phyloP scores from a whole-genome alignment of 1,140 invertebrate species.

The Ridgeia piscesae region DNA sequence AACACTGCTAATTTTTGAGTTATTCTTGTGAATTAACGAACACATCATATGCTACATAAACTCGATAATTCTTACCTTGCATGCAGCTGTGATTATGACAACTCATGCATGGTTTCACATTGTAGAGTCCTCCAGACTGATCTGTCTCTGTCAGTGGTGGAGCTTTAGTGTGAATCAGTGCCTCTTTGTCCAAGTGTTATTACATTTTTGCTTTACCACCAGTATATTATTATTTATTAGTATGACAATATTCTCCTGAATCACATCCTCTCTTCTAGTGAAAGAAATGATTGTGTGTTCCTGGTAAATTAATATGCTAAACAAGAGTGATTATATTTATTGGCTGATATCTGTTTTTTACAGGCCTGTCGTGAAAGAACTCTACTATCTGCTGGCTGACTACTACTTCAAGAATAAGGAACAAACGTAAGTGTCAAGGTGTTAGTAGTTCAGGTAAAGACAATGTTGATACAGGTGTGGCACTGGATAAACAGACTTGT shows the following conservation, averaged over 20 bases:
- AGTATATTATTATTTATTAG: no score
- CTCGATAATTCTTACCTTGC: background rate
- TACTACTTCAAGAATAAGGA: constrained; percentile 89
- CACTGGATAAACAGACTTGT: background rate
- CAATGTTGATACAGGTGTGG: background rate
- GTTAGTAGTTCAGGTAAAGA: background rate
- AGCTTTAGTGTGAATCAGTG: no score
- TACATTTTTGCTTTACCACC: no score
- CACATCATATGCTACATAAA: background rate
- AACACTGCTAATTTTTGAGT: background rate
- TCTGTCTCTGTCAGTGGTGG: no score
- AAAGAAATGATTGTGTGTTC: background rate
- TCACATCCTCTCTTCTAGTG: background rate
- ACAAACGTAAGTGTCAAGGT: constrained; percentile 54
- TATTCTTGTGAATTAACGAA: background rate
- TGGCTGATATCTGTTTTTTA: constrained; percentile 21
- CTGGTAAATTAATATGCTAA: background rate
- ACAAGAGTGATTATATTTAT: background rate
- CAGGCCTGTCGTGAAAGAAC: constrained; percentile 61
- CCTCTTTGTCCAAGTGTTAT: background rate
- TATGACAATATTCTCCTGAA: background rate
- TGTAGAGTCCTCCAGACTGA: no score
- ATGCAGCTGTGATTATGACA: no score
- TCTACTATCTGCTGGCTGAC: constrained; percentile 88
- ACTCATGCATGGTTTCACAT: no score